Percentiles rank a stretch among this genome's conserved stretches.
Conservation (phyloP, 2,797 vertebrate genomes). For the Bryconaethiops microstoma region DNA sequence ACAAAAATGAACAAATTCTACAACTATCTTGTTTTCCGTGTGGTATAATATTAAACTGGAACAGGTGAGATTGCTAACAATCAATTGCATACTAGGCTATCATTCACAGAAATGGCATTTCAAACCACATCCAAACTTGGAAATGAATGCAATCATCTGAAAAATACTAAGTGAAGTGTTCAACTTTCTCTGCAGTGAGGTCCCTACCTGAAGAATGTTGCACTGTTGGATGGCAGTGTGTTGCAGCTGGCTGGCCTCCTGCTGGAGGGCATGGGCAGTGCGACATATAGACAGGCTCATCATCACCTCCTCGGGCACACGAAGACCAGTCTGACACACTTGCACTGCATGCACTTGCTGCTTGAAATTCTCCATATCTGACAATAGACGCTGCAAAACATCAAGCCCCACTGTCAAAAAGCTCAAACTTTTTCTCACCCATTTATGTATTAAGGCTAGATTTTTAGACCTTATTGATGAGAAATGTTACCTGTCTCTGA, state of each 20-base stretch:
- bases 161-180: not conserved
- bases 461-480: not conserved
- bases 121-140: too few species aligned
- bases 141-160: not conserved
- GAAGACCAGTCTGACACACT: slow-evolving; percentile 87
- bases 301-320: slow-evolving; percentile 92
- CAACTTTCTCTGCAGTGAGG: slow-evolving; percentile 31
- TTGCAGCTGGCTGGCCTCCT: slow-evolving; percentile 94
- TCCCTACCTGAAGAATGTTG: slow-evolving; percentile 91
- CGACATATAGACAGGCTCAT: slow-evolving; percentile 86
- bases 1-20: too few species aligned
- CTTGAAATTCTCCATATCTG: slow-evolving; percentile 94
- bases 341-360: slow-evolving; percentile 90
- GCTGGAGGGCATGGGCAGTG: slow-evolving; percentile 88
- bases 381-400: slow-evolving; percentile 82
- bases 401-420: not conserved
- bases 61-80: too few species aligned
- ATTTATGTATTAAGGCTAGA: not conserved
- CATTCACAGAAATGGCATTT: too few species aligned
- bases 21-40: too few species aligned
- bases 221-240: slow-evolving; percentile 95
- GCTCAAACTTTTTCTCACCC: not conserved
- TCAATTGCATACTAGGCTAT: too few species aligned
- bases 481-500: slow-evolving; percentile 88
- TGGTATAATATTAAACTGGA: too few species aligned